Evolutionary conservation across 2,113 vertebrate genomes (phyloP).

Genomic region (Etheostoma spectabile): DNA sequence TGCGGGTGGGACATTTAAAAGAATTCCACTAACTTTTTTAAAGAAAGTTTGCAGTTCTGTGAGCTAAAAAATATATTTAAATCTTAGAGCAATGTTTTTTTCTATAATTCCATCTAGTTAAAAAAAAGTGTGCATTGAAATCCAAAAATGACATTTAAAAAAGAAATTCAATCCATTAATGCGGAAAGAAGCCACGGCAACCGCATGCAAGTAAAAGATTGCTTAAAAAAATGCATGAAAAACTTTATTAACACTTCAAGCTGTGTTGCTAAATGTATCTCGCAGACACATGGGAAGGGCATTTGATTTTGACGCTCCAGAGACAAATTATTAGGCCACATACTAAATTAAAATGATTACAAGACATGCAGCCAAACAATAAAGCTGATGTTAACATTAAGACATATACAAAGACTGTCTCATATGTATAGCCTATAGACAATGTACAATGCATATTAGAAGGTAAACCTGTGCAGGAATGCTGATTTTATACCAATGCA

Average conservation of each 20-base stretch:
- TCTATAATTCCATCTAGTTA: too few relatives aligned
- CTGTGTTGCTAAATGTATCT: neutral
- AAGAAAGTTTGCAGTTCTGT: neutral
- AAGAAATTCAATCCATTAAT: neutral
- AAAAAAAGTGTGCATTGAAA: neutral
- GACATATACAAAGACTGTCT: neutral
- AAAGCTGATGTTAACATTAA: neutral
- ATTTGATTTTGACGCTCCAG: neutral
- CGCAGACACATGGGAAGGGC: neutral
- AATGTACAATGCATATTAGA: neutral
- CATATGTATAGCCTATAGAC: neutral
- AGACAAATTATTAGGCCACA: neutral
- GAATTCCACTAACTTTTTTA: neutral
- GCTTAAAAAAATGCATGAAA: neutral
- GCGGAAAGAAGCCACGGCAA: neutral
- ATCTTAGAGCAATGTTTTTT: neutral
- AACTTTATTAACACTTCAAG: neutral
- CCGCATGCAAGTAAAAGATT: neutral
- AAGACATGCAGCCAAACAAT: neutral
- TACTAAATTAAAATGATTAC: neutral
- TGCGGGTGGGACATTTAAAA: conserved; percentile 16
- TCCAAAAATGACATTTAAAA: neutral
- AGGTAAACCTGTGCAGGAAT: neutral
- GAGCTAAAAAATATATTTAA: neutral
- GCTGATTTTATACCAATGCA: neutral